Conservation (phyloP, 2,888 invertebrate genomes). For the Leptarthrus brevirostris region DNA sequence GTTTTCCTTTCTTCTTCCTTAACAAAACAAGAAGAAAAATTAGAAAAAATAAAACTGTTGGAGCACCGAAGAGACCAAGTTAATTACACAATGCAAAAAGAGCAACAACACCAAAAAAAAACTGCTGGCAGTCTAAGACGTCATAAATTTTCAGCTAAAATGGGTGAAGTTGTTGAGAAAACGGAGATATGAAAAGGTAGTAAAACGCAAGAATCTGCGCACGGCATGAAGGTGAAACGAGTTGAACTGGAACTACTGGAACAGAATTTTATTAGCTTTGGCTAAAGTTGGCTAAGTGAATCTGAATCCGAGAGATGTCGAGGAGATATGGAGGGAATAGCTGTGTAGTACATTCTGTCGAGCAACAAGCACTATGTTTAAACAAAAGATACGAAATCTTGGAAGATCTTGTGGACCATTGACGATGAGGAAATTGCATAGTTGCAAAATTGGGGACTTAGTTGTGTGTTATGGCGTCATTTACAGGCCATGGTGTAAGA, state of each 20-base stretch:
- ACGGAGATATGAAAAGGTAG: neutral
- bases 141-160: conserved; percentile 44
- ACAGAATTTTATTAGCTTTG: conserved; percentile 43
- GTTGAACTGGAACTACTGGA: conserved; percentile 46
- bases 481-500: neutral
- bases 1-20: conserved; percentile 24
- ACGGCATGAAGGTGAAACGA: conserved; percentile 41
- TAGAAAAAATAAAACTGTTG: conserved; percentile 10
- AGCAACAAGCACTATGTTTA: neutral
- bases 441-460: conserved; percentile 10
- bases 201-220: conserved; percentile 1
- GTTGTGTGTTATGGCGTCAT: conserved; percentile 15
- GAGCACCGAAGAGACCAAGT: conserved; percentile 10
- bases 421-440: conserved; percentile 38
- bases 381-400: conserved; percentile 30
- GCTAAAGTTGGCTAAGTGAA: conserved; percentile 18
- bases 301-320: conserved; percentile 20
- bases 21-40: too few relatives aligned
- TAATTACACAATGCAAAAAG: conserved; percentile 42
- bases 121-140: too few relatives aligned
- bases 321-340: neutral
- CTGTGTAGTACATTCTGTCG: neutral
- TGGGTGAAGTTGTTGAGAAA: conserved; percentile 38
- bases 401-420: conserved; percentile 37
- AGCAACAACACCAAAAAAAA: too few relatives aligned